Conservation (phyloP, 2,113 vertebrate genomes). For the Coptodon bakossiorum region DNA sequence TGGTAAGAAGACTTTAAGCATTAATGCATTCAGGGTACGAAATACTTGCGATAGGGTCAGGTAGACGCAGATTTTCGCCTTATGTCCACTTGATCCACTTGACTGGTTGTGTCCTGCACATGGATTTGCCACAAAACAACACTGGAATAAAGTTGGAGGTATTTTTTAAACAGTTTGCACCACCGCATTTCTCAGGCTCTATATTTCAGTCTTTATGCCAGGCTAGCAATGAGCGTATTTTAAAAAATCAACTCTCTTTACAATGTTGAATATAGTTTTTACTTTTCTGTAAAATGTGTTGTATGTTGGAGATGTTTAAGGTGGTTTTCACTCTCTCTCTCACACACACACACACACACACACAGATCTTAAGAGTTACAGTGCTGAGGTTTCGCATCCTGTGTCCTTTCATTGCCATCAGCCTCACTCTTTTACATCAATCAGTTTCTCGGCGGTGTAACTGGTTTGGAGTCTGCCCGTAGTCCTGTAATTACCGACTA, state of each 20-base stretch:
- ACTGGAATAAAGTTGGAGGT: background rate
- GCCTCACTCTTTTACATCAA: constrained; percentile 17
- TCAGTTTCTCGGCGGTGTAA: constrained; percentile 6
- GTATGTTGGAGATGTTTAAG: background rate
- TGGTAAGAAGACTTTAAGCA: background rate
- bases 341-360: background rate
- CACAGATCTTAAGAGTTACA: background rate
- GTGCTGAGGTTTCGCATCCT: background rate
- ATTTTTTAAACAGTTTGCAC: background rate
- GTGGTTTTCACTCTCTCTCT: background rate
- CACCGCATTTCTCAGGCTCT: background rate
- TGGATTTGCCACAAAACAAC: background rate
- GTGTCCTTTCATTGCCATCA: constrained; percentile 8
- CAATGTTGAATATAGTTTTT: background rate
- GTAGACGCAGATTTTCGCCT: background rate
- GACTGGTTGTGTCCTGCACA: background rate
- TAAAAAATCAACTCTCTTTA: background rate
- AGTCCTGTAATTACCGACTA: constrained; percentile 53
- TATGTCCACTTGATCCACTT: background rate
- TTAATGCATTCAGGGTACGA: background rate
- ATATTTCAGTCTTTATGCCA: background rate
- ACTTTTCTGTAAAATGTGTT: background rate
- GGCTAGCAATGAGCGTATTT: background rate
- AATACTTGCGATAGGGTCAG: background rate
- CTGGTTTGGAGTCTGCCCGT: constrained; percentile 8